These are phyloP conservation scores for Antrozous pallidus DNA, from an alignment of 2,797 vertebrate genomes.

Conservation along the genomic window DNA sequence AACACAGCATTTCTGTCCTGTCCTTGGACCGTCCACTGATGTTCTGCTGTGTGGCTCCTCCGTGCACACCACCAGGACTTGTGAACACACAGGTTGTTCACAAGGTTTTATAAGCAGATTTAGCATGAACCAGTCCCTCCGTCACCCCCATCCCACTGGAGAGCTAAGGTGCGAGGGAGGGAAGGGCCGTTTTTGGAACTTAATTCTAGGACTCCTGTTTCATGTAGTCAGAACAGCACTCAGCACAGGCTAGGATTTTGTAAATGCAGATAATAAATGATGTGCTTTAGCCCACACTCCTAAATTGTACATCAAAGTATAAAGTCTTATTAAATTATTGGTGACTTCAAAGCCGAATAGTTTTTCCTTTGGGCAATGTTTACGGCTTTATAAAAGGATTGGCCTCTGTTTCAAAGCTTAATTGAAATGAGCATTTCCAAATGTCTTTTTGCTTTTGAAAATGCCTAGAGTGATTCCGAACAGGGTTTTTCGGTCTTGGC, in stretches of 20 bases:
- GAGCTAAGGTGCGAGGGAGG: neutral
- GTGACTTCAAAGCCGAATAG: slow-evolving; percentile 63
- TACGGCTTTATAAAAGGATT: slow-evolving; percentile 48
- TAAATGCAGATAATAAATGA: slow-evolving; percentile 13
- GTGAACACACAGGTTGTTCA: neutral
- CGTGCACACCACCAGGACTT: fast-evolving
- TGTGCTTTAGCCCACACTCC: neutral
- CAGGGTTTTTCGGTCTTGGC: neutral
- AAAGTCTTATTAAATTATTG: slow-evolving; percentile 63
- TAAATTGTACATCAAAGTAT: slow-evolving; percentile 42
- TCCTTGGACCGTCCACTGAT: neutral
- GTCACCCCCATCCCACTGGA: neutral
- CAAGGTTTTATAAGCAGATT: neutral
- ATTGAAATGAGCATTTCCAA: slow-evolving; percentile 53
- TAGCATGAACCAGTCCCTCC: neutral
- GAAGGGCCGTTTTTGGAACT: neutral
- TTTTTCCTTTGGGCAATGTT: slow-evolving; percentile 58
- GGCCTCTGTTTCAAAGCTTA: slow-evolving; percentile 52
- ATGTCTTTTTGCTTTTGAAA: slow-evolving; percentile 38
- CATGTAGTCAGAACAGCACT: neutral
- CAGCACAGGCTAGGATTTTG: neutral
- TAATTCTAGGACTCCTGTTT: neutral
- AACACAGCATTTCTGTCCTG: neutral
- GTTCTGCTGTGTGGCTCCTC: neutral
- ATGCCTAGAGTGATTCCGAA: neutral